phyloP scores from a whole-genome alignment of 2,113 vertebrate genomes.

The Synchiropus splendidus region DNA sequence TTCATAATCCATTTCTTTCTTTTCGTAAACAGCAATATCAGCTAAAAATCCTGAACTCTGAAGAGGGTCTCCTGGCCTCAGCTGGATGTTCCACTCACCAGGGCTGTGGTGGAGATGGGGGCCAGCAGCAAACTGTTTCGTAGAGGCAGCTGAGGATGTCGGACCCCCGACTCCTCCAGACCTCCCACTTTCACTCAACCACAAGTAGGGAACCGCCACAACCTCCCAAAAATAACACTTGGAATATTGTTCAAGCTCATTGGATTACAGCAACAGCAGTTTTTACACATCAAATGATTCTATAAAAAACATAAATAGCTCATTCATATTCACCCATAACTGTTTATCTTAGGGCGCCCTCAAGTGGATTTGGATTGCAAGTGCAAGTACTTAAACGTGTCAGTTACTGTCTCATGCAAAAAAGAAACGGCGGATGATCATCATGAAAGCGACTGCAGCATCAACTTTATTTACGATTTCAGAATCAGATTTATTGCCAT shows the following conservation, averaged over 20 bases:
- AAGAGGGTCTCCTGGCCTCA: conserved; percentile 18
- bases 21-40: conserved; percentile 38
- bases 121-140: conserved; percentile 42
- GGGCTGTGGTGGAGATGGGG: conserved; percentile 43
- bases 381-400: conserved; percentile 21
- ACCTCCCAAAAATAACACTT: conserved; percentile 25
- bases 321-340: too few relatives aligned
- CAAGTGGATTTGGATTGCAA: conserved; percentile 35
- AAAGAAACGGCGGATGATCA: too few relatives aligned
- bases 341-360: conserved; percentile 37
- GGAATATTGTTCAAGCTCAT: conserved; percentile 11
- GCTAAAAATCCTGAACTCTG: conserved; percentile 41
- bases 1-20: conserved; percentile 13
- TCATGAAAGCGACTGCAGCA: too few relatives aligned
- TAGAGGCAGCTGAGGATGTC: conserved; percentile 46
- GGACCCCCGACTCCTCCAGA: conserved; percentile 29
- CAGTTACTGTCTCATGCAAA: too few relatives aligned
- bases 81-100: conserved; percentile 36
- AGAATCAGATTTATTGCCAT: too few relatives aligned
- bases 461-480: too few relatives aligned
- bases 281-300: too few relatives aligned
- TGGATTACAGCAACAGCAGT: too few relatives aligned
- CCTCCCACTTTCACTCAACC: conserved; percentile 50
- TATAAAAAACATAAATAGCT: too few relatives aligned
- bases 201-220: conserved; percentile 30